Conservation (phyloP, 2,888 invertebrate genomes). For the Galerucella nymphaeae region DNA sequence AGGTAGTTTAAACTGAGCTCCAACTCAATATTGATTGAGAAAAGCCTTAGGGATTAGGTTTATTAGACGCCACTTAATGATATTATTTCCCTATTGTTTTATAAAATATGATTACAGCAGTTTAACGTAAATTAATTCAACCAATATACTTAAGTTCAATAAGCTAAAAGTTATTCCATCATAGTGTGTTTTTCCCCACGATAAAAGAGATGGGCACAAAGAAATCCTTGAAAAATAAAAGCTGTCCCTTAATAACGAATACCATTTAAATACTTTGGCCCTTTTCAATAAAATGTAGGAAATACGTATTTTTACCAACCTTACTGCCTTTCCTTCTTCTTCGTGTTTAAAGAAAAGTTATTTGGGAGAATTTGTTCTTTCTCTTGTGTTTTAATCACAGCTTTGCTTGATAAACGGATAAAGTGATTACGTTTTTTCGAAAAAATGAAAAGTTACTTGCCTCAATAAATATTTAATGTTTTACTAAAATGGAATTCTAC, state of each 20-base stretch:
- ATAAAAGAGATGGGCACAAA: not conserved
- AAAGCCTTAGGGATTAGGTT: too few species aligned
- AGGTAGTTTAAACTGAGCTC: too few species aligned
- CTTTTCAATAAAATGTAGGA: conserved; percentile 5
- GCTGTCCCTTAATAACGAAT: conserved; percentile 13
- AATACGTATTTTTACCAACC: conserved; percentile 5
- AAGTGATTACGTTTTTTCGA: not conserved
- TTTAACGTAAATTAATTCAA: too few species aligned
- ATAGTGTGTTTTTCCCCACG: too few species aligned
- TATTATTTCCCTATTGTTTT: too few species aligned
- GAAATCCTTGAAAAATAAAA: not conserved
- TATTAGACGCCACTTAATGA: too few species aligned
- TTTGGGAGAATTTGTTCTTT: conserved; percentile 9
- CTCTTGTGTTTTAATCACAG: conserved; percentile 11
- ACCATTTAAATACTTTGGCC: conserved; percentile 9
- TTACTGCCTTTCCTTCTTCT: not conserved
- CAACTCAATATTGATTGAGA: too few species aligned
- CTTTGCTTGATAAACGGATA: conserved; percentile 4
- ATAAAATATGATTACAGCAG: too few species aligned
- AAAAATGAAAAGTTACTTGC: not conserved
- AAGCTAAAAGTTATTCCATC: too few species aligned
- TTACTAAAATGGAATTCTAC: too few species aligned
- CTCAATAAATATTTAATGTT: not conserved
- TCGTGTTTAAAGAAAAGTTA: not conserved
- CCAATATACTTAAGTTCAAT: too few species aligned